A percentile compares a stretch with the other conserved stretches of the same genome.
phyloP scores from a whole-genome alignment of 2,888 invertebrate genomes.

The Alviniconcha strummeri region DNA sequence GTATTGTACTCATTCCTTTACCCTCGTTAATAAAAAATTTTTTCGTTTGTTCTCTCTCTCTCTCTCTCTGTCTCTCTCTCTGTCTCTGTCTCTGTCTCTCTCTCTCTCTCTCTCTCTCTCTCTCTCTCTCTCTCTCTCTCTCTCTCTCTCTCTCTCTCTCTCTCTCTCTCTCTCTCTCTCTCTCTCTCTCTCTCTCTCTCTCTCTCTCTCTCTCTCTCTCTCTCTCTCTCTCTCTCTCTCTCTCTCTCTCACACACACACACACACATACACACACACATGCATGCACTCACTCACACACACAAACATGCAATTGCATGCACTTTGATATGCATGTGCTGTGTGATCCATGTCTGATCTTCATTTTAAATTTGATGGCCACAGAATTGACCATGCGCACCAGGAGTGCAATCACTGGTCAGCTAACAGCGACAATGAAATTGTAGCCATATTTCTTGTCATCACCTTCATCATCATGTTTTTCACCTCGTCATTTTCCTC shows the following conservation, averaged over 20 bases:
- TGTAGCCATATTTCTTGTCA: neutral
- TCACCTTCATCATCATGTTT: neutral
- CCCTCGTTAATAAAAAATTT: too few relatives aligned
- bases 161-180: neutral
- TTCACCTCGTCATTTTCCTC: neutral
- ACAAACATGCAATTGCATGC: neutral
- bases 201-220: neutral
- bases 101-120: neutral
- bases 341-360: neutral
- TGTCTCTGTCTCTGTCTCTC: neutral
- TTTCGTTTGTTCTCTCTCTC: too few relatives aligned
- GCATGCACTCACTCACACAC: neutral
- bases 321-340: neutral
- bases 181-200: conserved; percentile 4
- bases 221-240: neutral
- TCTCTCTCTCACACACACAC: neutral
- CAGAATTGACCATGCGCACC: too few relatives aligned
- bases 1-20: too few relatives aligned
- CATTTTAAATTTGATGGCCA: neutral
- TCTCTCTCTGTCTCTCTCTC: neutral
- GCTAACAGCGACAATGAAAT: neutral
- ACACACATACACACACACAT: neutral
- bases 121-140: conserved; percentile 8
- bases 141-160: neutral
- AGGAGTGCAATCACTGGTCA: neutral